These are phyloP conservation scores for Lottia gigantea DNA, from an alignment of 2,888 invertebrate genomes.

Conservation along the genomic window DNA sequence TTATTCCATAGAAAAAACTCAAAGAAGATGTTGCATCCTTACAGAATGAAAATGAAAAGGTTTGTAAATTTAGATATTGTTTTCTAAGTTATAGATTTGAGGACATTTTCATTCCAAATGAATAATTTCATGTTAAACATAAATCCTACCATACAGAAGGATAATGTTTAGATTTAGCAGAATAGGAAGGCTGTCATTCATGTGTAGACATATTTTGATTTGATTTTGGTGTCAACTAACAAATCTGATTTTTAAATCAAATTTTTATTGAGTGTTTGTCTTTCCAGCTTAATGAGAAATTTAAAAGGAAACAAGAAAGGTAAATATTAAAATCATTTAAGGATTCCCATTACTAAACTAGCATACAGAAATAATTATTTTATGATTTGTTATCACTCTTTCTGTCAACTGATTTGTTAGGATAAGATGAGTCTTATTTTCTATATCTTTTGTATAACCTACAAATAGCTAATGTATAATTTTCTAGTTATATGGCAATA, in stretches of 20 bases:
- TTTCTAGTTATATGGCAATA: conserved; percentile 61
- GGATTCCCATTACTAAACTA: too few species aligned
- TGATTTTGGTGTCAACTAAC: too few species aligned
- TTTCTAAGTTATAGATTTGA: too few species aligned
- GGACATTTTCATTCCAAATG: too few species aligned
- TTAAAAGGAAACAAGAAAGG: conserved; percentile 69
- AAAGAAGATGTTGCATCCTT: conserved; percentile 47
- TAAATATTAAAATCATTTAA: conserved; percentile 25
- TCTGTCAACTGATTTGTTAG: too few species aligned
- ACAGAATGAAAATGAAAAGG: conserved; percentile 61
- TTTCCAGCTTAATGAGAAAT: conserved; percentile 58
- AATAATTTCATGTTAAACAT: too few species aligned
- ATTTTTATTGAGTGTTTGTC: conserved; percentile 11
- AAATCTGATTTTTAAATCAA: not conserved
- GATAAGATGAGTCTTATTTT: not conserved
- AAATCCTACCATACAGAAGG: too few species aligned
- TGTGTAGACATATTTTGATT: too few species aligned
- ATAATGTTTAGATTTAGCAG: too few species aligned
- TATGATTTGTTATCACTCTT: too few species aligned
- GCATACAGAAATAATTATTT: too few species aligned
- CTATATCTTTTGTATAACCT: not conserved
- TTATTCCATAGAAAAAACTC: conserved; percentile 47
- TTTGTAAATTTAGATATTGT: conserved; percentile 22
- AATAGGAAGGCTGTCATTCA: too few species aligned
- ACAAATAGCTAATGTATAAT: conserved; percentile 17